Evolutionary conservation across 2,888 invertebrate genomes (phyloP).

Genomic region (Corbicula japonica): DNA sequence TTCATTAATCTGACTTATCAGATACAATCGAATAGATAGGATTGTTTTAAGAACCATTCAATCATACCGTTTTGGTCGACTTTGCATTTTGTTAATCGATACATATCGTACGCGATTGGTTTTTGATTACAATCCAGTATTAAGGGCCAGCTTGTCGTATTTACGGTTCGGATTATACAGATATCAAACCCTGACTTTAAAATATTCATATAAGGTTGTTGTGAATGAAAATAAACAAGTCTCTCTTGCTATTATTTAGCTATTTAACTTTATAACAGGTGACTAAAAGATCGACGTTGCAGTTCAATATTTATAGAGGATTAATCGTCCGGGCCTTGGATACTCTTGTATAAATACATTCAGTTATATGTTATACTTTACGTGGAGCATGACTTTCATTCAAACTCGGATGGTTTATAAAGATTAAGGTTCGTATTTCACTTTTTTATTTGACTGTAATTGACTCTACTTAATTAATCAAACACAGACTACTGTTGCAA

Average conservation of each 20-base stretch:
- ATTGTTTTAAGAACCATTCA: conserved; percentile 15
- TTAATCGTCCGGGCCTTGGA: conserved; percentile 25
- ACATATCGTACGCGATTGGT: conserved; percentile 3
- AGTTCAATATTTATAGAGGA: conserved; percentile 34
- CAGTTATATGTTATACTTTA: not conserved
- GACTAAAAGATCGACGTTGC: conserved; percentile 3
- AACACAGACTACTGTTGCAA: no score
- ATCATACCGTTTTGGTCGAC: not conserved
- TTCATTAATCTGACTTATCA: conserved; percentile 13
- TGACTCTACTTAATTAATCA: no score
- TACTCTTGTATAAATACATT: not conserved
- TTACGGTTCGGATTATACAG: conserved; percentile 15
- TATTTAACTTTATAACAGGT: conserved; percentile 25
- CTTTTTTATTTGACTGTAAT: no score
- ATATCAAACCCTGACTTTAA: conserved; percentile 9
- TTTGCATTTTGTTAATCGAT: not conserved
- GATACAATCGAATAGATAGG: not conserved
- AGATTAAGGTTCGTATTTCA: conserved; percentile 18
- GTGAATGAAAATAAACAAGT: conserved; percentile 16
- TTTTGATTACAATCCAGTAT: conserved; percentile 17
- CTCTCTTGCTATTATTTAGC: conserved; percentile 2
- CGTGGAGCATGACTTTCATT: not conserved
- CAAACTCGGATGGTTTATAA: not conserved
- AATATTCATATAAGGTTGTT: conserved; percentile 18
- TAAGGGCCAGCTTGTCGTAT: conserved; percentile 1